Evolutionary conservation across 2,113 vertebrate species (phyloP).

Genomic region (Lipotes vexillifer): DNA sequence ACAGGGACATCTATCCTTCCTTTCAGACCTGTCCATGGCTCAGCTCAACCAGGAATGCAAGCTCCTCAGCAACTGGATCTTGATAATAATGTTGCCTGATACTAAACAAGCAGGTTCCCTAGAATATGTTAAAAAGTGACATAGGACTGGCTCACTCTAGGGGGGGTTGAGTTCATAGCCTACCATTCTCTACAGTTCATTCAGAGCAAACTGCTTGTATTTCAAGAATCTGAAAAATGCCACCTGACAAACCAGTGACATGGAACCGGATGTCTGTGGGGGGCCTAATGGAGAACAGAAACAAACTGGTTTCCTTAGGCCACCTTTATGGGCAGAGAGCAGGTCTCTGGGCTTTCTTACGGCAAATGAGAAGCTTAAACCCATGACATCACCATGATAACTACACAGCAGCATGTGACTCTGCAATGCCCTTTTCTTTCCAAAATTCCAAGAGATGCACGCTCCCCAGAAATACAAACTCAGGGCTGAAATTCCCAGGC

Average conservation of each 20-base stretch:
- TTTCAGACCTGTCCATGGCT: neutral
- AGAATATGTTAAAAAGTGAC: neutral
- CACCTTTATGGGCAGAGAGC: neutral
- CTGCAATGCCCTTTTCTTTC: neutral
- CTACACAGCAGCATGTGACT: neutral
- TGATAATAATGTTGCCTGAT: neutral
- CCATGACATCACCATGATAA: too few relatives aligned
- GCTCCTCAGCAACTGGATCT: neutral
- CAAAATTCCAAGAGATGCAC: neutral
- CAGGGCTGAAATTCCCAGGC: neutral
- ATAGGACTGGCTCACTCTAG: neutral
- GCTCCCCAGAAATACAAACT: rapidly evolving
- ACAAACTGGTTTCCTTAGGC: neutral
- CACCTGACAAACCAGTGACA: too few relatives aligned
- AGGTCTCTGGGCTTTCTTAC: neutral
- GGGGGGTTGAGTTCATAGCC: rapidly evolving
- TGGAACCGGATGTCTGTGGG: rapidly evolving
- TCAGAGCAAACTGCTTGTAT: neutral
- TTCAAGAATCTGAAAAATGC: neutral
- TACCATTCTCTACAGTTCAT: neutral
- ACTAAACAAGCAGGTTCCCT: neutral
- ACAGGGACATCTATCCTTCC: neutral
- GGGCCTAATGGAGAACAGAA: neutral
- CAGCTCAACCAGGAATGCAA: neutral
- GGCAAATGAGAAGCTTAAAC: neutral